Conservation (phyloP, 2,113 vertebrate genomes). For the Micronycteris hirsuta region DNA sequence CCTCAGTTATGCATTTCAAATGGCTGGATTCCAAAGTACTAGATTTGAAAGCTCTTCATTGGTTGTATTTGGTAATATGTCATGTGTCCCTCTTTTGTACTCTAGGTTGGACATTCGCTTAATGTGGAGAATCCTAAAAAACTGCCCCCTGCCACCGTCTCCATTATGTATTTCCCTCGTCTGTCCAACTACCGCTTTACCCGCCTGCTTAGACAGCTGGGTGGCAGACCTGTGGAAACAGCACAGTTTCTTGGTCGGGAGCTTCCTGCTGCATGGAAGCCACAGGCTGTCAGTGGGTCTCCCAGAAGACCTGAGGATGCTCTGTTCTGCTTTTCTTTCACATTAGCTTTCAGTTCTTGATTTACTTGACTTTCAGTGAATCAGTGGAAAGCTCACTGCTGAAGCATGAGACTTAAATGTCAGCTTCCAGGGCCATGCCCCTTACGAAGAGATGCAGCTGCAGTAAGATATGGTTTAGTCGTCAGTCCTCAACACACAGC, state of each 20-base stretch:
- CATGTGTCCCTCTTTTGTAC: background rate
- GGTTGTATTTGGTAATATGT: background rate
- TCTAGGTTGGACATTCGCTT: background rate
- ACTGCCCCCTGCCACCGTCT: fast-evolving
- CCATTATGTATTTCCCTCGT: too few species aligned
- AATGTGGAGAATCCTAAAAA: background rate
- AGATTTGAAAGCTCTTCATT: background rate
- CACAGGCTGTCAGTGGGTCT: background rate
- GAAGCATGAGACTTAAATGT: background rate
- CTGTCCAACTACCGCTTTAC: background rate
- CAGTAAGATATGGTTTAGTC: background rate
- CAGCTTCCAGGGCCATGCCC: background rate
- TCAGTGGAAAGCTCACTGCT: background rate
- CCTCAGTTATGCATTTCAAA: background rate
- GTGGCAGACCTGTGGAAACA: background rate
- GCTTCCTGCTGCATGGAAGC: background rate
- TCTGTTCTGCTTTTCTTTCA: constrained; percentile 5
- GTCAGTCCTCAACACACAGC: background rate
- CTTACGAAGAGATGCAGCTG: constrained; percentile 6
- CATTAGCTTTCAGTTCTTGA: constrained; percentile 22
- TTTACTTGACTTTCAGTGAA: constrained; percentile 30
- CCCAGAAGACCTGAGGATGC: background rate
- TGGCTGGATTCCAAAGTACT: background rate
- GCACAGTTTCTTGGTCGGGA: background rate
- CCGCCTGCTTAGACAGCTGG: background rate